phyloP scores from a whole-genome alignment of 53 echinoderm and acorn worm species.

The Echinarachnius parma region DNA sequence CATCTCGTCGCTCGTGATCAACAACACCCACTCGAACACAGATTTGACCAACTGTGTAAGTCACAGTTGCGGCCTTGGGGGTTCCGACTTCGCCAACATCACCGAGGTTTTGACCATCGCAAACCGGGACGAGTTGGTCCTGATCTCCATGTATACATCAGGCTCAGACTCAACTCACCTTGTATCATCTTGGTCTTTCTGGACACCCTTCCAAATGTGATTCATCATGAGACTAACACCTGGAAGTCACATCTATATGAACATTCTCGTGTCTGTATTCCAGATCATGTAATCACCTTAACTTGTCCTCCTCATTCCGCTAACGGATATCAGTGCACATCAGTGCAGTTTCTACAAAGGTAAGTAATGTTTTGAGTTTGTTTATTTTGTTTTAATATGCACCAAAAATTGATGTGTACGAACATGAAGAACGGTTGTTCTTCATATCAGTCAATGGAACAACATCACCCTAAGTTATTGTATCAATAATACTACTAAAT shows the following conservation, averaged over 20 bases:
- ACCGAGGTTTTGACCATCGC: background rate
- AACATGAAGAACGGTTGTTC: too few species aligned
- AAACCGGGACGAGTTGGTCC: background rate
- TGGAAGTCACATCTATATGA: conserved; percentile 27
- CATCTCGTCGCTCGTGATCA: conserved; percentile 62
- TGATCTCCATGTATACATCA: conserved; percentile 36
- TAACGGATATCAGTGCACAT: conserved; percentile 23
- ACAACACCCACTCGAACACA: background rate
- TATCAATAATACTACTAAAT: too few species aligned
- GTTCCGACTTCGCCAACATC: conserved; percentile 15
- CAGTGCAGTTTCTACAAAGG: conserved; percentile 43
- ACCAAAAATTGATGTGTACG: too few species aligned
- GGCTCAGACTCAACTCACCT: conserved; percentile 10
- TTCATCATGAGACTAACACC: conserved; percentile 3
- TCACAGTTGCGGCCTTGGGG: conserved; percentile 6
- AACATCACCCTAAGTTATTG: too few species aligned
- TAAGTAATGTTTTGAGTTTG: too few species aligned
- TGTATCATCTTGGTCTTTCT: conserved; percentile 2
- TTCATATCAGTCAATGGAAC: too few species aligned
- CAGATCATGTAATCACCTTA: conserved; percentile 25
- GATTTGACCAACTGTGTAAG: conserved; percentile 13
- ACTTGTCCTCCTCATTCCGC: conserved; percentile 29
- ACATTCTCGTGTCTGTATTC: conserved; percentile 11
- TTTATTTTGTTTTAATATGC: too few species aligned
- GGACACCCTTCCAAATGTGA: conserved; percentile 20